Base-by-base conservation (phyloP, 2,113 vertebrate species). In the Cyanocitta stelleri region DNA sequence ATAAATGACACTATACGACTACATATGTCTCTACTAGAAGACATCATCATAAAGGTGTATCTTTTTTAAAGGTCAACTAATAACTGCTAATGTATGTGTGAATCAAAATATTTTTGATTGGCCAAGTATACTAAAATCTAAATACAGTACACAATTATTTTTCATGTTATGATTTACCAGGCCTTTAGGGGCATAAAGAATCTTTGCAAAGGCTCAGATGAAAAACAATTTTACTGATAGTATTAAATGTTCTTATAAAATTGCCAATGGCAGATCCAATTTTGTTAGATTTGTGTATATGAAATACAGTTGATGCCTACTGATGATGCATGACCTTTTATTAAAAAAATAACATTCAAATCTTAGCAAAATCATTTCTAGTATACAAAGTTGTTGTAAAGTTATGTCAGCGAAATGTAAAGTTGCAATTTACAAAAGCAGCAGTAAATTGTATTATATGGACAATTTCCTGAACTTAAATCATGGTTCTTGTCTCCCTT, bases 41-140 rank as follows among this genome's bases (percentile, higher is more conserved):
- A 98, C 97, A 97, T 97, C 97, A 97, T 97, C 90, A 85, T 96
- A 97, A 98, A 97, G 93, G 95, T 98, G 97, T 88, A 89, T 94
- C 95, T 94, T 94, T 97, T 96, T 96, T 94, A 97, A 97, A 98
- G 96, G 96, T 98, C 98, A 98, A 98, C 98, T 98, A 98, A 98
- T 98, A 98, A 98, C 98, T 98, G 98, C 98, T 98, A 98, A 98
- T 97, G 94, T 97, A 96, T 95, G 82, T 89, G 92, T 97, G 96
- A 98, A 96, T 98, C 93, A 95, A 97, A 97, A 94, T 58, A 95
- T 77, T 97, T 96, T 97, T 95, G 82, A 89, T 76, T 93, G 96
- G 96, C 54, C 94, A 95, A 95, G 90, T 98, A 96, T 80, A 77
- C 55, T 94, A 97, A 95, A 97, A 94, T 94, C 89, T 94, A 97